These are phyloP conservation scores for Netelia virgata DNA, from an alignment of 2,888 invertebrate genomes.

Conservation along the genomic window DNA sequence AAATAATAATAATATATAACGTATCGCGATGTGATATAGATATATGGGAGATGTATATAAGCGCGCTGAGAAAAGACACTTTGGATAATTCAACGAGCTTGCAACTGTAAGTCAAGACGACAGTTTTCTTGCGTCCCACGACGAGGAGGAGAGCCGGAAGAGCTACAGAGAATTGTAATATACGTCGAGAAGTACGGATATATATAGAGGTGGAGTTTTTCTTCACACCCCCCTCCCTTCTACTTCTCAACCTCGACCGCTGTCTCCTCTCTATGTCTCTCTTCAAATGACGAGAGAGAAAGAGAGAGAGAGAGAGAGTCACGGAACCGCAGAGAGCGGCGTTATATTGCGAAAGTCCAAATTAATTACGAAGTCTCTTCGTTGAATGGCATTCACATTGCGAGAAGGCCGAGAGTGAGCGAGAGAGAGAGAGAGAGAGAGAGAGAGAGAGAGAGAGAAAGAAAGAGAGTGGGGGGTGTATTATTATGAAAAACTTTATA, in stretches of 20 bases:
- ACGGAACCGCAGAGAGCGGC: conserved; percentile 9
- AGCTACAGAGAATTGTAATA: conserved; percentile 46
- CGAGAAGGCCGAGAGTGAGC: neutral
- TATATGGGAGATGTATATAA: neutral
- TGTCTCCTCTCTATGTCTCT: neutral
- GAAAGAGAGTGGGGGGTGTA: conserved; percentile 4
- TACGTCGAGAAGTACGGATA: conserved; percentile 47
- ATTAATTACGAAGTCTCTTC: conserved; percentile 64
- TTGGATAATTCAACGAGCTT: conserved; percentile 46
- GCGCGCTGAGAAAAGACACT: conserved; percentile 15
- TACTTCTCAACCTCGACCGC: no score
- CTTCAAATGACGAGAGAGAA: neutral
- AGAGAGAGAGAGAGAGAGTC: neutral
- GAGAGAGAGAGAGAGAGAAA: neutral
- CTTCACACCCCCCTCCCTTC: no score
- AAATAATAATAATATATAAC: no score
- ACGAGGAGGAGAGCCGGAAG: conserved; percentile 7
- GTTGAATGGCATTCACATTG: conserved; percentile 52
- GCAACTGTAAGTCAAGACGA: conserved; percentile 8
- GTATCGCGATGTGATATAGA: neutral
- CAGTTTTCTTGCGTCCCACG: conserved; percentile 43
- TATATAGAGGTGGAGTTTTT: conserved; percentile 14
- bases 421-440: neutral
- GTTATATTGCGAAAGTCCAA: conserved; percentile 55
- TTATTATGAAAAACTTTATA: conserved; percentile 55